Percentiles rank a stretch among this genome's conserved stretches.
phyloP scores from a whole-genome alignment of 2,888 invertebrate genomes.

The Pycnomerus fuliginosus region DNA sequence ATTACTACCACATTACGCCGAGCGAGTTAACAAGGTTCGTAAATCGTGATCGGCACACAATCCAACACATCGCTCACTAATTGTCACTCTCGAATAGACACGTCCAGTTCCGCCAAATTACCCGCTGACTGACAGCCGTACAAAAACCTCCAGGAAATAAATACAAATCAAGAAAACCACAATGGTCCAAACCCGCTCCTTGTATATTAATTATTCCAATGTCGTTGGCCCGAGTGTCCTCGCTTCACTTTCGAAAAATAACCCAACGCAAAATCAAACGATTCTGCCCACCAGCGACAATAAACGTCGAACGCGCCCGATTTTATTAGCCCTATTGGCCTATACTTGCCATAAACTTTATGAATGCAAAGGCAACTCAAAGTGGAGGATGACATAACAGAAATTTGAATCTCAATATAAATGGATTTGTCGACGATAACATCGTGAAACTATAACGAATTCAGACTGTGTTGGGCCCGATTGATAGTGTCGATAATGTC shows the following conservation, averaged over 20 bases:
- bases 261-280: not conserved
- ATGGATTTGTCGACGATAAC: constrained; percentile 50
- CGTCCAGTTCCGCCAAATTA: constrained; percentile 38
- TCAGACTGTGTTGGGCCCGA: constrained; percentile 41
- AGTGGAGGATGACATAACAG: constrained; percentile 46
- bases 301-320: not conserved
- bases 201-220: constrained; percentile 22
- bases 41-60: constrained; percentile 41
- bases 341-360: constrained; percentile 17
- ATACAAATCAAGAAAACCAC: constrained; percentile 17
- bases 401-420: constrained; percentile 52
- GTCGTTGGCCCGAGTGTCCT: constrained; percentile 15
- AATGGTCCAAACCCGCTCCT: constrained; percentile 15
- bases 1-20: constrained; percentile 51
- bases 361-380: constrained; percentile 36
- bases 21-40: constrained; percentile 42
- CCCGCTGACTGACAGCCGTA: constrained; percentile 35
- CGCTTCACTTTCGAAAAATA: not conserved
- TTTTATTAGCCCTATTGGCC: no score
- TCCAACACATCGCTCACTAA: constrained; percentile 36
- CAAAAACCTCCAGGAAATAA: constrained; percentile 21
- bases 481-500: constrained; percentile 48
- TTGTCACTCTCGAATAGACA: constrained; percentile 34
- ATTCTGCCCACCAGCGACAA: no score
- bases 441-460: constrained; percentile 46